phyloP scores from a whole-genome alignment of 2,797 vertebrate species.

The Sphenodon punctatus region DNA sequence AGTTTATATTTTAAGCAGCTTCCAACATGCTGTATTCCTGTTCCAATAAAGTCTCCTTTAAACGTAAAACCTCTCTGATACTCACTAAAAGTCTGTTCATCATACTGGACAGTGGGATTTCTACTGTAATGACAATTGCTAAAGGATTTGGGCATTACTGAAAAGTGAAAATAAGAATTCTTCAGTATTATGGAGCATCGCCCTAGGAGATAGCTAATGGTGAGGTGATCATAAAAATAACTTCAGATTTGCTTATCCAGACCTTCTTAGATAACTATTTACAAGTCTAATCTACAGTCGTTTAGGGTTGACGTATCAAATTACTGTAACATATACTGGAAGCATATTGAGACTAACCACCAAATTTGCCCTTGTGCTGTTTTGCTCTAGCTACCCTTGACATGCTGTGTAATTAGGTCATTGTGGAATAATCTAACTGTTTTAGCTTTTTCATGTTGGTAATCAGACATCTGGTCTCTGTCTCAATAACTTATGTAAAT shows the following conservation, averaged over 20 bases:
- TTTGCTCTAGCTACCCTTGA: rapidly evolving
- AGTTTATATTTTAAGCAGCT: too few species aligned
- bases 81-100: too few species aligned
- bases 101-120: too few species aligned
- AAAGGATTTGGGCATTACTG: background rate
- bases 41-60: too few species aligned
- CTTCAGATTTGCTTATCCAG: background rate
- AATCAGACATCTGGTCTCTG: background rate
- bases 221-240: background rate
- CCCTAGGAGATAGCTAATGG: rapidly evolving
- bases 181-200: background rate
- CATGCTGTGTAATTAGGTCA: background rate
- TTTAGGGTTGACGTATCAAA: background rate
- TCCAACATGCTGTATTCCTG: too few species aligned
- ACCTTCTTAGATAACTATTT: background rate
- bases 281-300: background rate
- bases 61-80: too few species aligned
- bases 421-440: background rate
- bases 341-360: rapidly evolving
- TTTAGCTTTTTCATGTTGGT: background rate
- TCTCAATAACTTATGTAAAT: background rate
- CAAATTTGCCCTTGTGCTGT: background rate
- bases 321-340: rapidly evolving
- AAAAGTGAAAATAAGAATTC: background rate
- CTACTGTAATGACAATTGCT: too few species aligned